Conservation (phyloP, 2,113 vertebrate genomes). For the Oplegnathus fasciatus region DNA sequence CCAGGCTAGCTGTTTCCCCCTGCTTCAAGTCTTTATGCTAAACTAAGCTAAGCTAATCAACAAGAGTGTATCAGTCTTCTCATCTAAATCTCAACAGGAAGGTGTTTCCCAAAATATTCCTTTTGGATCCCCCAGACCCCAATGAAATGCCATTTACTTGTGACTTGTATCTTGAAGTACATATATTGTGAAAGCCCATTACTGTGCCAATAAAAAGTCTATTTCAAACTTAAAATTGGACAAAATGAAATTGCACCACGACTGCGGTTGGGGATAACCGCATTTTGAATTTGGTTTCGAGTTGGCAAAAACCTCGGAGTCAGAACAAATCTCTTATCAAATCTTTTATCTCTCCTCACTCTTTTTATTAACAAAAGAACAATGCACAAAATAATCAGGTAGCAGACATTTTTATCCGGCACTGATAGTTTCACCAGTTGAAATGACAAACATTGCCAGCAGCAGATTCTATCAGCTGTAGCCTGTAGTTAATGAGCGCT, state of each 20-base stretch:
- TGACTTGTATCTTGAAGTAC: neutral
- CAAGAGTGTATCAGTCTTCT: neutral
- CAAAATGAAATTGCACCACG: neutral
- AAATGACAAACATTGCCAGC: constrained; percentile 33
- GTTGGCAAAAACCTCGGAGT: neutral
- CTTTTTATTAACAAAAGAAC: neutral
- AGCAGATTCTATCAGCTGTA: constrained; percentile 48
- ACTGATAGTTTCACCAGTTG: neutral
- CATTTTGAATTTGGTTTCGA: neutral
- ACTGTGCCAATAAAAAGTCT: neutral
- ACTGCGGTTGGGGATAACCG: neutral
- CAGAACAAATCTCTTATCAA: neutral
- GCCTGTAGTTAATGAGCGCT: constrained; percentile 8
- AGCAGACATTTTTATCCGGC: constrained; percentile 1
- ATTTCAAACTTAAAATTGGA: neutral
- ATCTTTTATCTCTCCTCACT: neutral
- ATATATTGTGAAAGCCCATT: neutral
- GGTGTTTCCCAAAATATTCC: neutral
- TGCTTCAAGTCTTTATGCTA: neutral
- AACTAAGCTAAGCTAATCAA: neutral
- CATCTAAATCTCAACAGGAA: neutral
- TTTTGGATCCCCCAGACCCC: neutral
- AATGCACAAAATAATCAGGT: neutral
- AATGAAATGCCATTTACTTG: neutral
- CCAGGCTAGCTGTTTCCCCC: neutral